Evolutionary conservation across 2,113 vertebrate genomes (phyloP).

Genomic region (Forbesichthys papilliferus): DNA sequence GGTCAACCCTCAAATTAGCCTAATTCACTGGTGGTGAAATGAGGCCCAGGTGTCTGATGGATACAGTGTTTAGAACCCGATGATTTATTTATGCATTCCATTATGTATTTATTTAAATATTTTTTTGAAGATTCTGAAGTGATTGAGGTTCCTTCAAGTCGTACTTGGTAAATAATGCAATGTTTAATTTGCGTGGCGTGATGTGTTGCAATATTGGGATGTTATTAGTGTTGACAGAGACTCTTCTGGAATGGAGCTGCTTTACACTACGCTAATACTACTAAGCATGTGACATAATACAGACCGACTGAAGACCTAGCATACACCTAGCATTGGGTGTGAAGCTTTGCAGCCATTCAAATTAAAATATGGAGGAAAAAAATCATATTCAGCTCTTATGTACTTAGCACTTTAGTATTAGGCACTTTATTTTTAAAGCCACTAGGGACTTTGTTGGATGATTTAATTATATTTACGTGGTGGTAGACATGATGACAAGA

Average conservation of each 20-base stretch:
- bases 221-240: conserved; percentile 73
- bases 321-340: no score
- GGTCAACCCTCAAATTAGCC: conserved; percentile 33
- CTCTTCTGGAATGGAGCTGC: not conserved
- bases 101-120: conserved; percentile 98
- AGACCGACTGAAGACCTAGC: no score
- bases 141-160: conserved; percentile 87
- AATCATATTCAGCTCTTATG: no score
- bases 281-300: conserved; percentile 33
- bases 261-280: conserved; percentile 48
- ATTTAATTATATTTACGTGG: no score
- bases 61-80: conserved; percentile 81
- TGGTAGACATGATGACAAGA: no score
- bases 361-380: no score
- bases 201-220: conserved; percentile 83
- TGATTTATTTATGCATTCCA: conserved; percentile 97
- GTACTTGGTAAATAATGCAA: conserved; percentile 86
- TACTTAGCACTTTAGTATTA: no score
- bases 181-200: conserved; percentile 91
- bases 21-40: conserved; percentile 31
- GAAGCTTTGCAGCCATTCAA: no score
- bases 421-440: no score
- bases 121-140: conserved; percentile 94
- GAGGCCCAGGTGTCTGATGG: conserved; percentile 46
- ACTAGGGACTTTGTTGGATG: no score